Base-by-base conservation (phyloP, 2,888 invertebrate genomes). In the Pomacea canaliculata region DNA sequence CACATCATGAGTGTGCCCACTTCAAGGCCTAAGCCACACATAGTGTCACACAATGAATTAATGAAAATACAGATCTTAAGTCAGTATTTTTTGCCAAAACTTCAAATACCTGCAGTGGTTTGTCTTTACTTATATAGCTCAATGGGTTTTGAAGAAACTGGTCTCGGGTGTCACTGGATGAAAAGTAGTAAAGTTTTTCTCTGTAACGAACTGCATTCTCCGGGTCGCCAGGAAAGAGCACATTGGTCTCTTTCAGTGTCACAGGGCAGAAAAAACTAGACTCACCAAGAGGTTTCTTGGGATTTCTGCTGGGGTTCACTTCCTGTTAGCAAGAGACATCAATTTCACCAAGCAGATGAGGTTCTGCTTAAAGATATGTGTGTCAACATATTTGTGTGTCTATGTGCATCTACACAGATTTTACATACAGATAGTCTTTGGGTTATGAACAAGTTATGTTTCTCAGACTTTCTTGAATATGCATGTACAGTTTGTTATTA, bases 261-360 rank as follows among this genome's bases (percentile, higher is more conserved):
- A 91, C 91, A 9, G 91, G 91, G 81, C 91, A 91, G 84, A 88
- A 91, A 81, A 89, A 86, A 78, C 86, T 89, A n/a, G 87, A 86
- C 80, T 91, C 91, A 19, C 91, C 91, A 13, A 91, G 81, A 0
- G 84, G 87, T 80, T 90, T 91, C 83, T 89, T 90, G 76, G 85
- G 84, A 78, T 82, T 86, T n/a, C 88, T 83, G 74, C 88, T 89
- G 0, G 89, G 86, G 79, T 91, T 90, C 77, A 89, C 89, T 75
- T 90, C 88, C 88, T 89, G 78, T 7, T 76, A 7, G 72, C 62
- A 67, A 18, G 48, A 59, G 46, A 73, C 56, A 49, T 10, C 46
- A 27, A 7, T 1, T 37, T 71, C 27, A 46, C 13, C 13, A 48
- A 48, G n/a, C 59, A 37, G 23, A 23, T 51, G 27, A 56, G 19